Evolutionary conservation across 1,140 invertebrate genomes (phyloP).

Genomic region (Ceratoteleas bidentatus): DNA sequence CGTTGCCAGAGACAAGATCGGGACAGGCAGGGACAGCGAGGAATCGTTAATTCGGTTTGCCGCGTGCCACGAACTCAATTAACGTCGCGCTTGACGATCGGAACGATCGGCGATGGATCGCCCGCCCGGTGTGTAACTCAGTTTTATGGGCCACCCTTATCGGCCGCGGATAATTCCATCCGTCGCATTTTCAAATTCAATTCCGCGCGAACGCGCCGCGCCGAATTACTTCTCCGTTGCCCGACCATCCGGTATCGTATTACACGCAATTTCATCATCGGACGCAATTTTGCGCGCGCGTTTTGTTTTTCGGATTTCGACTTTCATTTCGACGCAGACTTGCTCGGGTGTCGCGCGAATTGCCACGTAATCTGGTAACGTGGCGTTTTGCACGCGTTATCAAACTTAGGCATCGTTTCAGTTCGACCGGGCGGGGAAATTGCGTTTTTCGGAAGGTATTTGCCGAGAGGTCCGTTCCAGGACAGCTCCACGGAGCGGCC

Average conservation of each 20-base stretch:
- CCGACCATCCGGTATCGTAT: not conserved
- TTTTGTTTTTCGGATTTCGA: too few species aligned
- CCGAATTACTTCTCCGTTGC: slow-evolving; percentile 32
- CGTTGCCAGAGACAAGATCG: slow-evolving; percentile 65
- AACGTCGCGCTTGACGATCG: slow-evolving; percentile 75
- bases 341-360: too few species aligned
- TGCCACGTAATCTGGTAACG: not conserved
- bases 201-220: slow-evolving; percentile 26
- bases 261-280: too few species aligned
- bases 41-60: slow-evolving; percentile 77
- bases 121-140: slow-evolving; percentile 52
- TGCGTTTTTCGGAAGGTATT: too few species aligned
- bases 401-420: too few species aligned
- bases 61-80: slow-evolving; percentile 76
- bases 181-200: slow-evolving; percentile 59
- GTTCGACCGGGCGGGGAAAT: too few species aligned
- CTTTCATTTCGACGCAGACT: too few species aligned
- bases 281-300: too few species aligned
- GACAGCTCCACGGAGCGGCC: too few species aligned
- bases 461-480: too few species aligned
- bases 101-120: slow-evolving; percentile 73
- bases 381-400: too few species aligned
- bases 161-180: slow-evolving; percentile 52
- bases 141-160: slow-evolving; percentile 59
- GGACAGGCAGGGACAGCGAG: slow-evolving; percentile 67